phyloP scores from a whole-genome alignment of 2,888 invertebrate genomes.

The Abscondita cerata region DNA sequence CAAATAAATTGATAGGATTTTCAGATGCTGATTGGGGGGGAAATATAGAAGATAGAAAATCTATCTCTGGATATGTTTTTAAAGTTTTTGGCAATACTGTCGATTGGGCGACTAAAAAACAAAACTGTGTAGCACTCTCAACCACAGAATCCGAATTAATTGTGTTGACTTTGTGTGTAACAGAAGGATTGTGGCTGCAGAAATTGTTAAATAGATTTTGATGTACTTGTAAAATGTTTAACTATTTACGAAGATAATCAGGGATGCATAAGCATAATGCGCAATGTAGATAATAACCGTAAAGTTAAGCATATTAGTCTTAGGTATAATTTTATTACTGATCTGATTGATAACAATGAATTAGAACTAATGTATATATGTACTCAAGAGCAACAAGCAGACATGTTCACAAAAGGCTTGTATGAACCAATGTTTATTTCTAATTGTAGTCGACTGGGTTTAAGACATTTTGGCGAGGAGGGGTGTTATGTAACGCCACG shows the following conservation, averaged over 20 bases:
- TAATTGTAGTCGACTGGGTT: neutral
- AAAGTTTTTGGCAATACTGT: slow-evolving; percentile 22
- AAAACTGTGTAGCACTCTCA: slow-evolving; percentile 20
- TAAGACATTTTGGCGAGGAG: neutral
- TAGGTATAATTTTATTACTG: neutral
- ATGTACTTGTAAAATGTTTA: neutral
- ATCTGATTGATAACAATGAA: neutral
- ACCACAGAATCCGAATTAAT: slow-evolving; percentile 5
- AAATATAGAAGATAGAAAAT: slow-evolving; percentile 25
- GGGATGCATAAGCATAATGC: neutral
- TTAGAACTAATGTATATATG: neutral
- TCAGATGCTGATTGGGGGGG: slow-evolving; percentile 32
- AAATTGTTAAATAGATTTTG: slow-evolving; percentile 1
- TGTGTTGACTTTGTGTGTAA: neutral
- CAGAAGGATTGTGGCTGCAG: neutral
- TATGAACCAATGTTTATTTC: neutral
- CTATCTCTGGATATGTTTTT: slow-evolving; percentile 14
- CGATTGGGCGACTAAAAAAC: slow-evolving; percentile 18
- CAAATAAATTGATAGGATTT: neutral
- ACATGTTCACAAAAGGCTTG: neutral
- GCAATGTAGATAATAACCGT: neutral
- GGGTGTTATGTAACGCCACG: neutral
- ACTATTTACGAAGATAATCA: slow-evolving; percentile 7
- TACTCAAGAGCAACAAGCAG: neutral
- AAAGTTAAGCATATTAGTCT: slow-evolving; percentile 9